Conservation (phyloP, 2,113 vertebrate species). For the Hymenochirus boettgeri region DNA sequence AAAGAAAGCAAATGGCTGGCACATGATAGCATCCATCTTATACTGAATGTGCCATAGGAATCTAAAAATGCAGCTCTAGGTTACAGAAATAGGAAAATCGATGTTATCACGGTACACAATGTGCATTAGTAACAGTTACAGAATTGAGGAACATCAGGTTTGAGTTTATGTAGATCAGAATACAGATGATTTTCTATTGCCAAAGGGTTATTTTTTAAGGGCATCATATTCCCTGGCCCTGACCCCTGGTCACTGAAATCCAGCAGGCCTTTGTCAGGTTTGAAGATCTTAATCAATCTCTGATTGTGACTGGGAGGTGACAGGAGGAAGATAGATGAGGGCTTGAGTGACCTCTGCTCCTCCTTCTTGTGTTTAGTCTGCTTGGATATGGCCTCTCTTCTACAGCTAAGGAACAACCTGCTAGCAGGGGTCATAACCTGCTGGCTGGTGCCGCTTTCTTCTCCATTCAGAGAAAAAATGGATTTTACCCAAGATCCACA, state of each 20-base stretch:
- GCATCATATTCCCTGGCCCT: constrained; percentile 33
- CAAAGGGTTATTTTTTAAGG: constrained; percentile 23
- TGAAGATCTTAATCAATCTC: constrained; percentile 95
- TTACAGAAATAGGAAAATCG: too few relatives aligned
- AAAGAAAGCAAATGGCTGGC: too few relatives aligned
- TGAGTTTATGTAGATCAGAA: too few relatives aligned
- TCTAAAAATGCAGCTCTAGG: too few relatives aligned
- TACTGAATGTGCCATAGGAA: too few relatives aligned
- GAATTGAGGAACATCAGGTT: too few relatives aligned
- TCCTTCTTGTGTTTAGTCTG: constrained; percentile 65
- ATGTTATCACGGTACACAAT: too few relatives aligned
- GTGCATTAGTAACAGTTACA: too few relatives aligned
- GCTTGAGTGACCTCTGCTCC: constrained; percentile 79
- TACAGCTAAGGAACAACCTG: constrained; percentile 72
- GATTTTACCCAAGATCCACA: constrained; percentile 8
- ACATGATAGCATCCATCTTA: too few relatives aligned
- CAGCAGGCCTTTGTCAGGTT: constrained; percentile 75
- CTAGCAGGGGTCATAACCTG: constrained; percentile 64
- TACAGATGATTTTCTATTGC: neutral
- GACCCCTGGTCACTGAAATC: constrained; percentile 52
- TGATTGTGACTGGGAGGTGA: constrained; percentile 71
- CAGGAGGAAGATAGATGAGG: constrained; percentile 87
- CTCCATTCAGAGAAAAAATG: constrained; percentile 20
- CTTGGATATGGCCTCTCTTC: constrained; percentile 56
- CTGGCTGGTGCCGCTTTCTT: constrained; percentile 47